Base-by-base conservation (phyloP, 2,113 vertebrate genomes). In the Indicator indicator region DNA sequence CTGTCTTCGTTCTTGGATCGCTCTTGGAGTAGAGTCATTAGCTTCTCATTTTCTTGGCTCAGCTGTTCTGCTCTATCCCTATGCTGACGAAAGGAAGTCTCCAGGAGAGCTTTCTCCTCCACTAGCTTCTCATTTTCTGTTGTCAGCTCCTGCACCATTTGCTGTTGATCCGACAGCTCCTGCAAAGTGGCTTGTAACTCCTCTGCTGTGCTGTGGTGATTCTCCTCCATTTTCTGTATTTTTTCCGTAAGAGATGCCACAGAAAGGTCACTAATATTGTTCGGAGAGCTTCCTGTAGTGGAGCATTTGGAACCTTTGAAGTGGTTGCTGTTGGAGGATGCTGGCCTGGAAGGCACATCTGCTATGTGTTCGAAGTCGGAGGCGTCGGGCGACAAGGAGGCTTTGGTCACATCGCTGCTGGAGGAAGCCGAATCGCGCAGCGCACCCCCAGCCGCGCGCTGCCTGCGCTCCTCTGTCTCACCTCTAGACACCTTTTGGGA, bases 181-280 rank as follows among this genome's bases (percentile, higher is more conserved):
- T 99, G 99, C 62, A 99, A 69, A 7, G 99, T 99, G 19, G 99
- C 99, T 95, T 99, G 99, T 17, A 99, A 97, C 58, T 99, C 99
- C 71, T 99, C 99, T 0, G 99, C 98, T 1, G 99, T 99, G 96
- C 99, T 99, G 91, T 99, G 99, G 38, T 99, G 99, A 73, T 97
- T 99, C 96, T 99, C 99, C 87, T 99, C 99, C 99, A 99, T 99
- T 97, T 98, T 98, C 24, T 99, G 98, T 88, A 99, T 99, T 93
- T 98, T 98, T 94, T 99, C 98, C 0, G 98, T 99, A 26, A 99
- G 98, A 59, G 98, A 98, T 0, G 98, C 98, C 75, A 99, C 98
- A 2, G 99, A 99, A 68, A 98, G 94, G 73, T 98, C 98, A 1
- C 97, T 98, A 3, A 88, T 72, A 1, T 98, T 97, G 90, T 98